These are phyloP conservation scores for Limanda limanda DNA, from an alignment of 2,113 vertebrate genomes.

Conservation along the genomic window DNA sequence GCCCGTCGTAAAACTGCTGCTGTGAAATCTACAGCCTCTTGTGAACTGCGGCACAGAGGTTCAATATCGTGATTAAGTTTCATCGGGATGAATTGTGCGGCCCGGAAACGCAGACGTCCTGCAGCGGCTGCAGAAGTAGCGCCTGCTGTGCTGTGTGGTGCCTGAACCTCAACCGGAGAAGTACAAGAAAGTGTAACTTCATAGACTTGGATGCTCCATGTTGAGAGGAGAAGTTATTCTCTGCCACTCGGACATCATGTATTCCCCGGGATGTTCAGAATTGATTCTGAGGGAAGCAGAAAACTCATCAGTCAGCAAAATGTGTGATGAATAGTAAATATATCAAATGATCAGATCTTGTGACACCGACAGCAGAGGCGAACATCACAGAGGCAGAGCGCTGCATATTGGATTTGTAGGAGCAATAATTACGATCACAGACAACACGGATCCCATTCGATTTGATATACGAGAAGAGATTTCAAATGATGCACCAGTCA, in stretches of 20 bases:
- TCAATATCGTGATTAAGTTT: slow-evolving; percentile 45
- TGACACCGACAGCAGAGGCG: neutral
- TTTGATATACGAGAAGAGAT: too few relatives aligned
- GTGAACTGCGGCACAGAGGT: neutral
- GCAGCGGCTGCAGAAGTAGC: neutral
- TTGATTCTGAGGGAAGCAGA: neutral
- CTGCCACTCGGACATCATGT: neutral
- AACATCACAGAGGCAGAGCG: neutral
- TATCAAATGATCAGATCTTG: neutral
- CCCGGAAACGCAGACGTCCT: neutral
- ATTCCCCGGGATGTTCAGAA: neutral
- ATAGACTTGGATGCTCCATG: too few relatives aligned
- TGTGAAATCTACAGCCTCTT: slow-evolving; percentile 21
- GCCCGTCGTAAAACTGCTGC: neutral
- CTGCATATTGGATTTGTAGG: too few relatives aligned
- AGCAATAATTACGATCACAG: too few relatives aligned
- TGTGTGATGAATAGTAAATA: neutral
- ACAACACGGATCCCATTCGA: too few relatives aligned
- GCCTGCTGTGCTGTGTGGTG: neutral
- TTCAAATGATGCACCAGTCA: too few relatives aligned
- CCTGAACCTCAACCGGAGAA: too few relatives aligned
- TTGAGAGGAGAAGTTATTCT: neutral
- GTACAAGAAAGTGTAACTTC: too few relatives aligned
- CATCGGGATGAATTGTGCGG: slow-evolving; percentile 5
- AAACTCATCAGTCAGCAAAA: neutral